phyloP scores from a whole-genome alignment of 2,888 invertebrate genomes.

The Plutella xylostella region DNA sequence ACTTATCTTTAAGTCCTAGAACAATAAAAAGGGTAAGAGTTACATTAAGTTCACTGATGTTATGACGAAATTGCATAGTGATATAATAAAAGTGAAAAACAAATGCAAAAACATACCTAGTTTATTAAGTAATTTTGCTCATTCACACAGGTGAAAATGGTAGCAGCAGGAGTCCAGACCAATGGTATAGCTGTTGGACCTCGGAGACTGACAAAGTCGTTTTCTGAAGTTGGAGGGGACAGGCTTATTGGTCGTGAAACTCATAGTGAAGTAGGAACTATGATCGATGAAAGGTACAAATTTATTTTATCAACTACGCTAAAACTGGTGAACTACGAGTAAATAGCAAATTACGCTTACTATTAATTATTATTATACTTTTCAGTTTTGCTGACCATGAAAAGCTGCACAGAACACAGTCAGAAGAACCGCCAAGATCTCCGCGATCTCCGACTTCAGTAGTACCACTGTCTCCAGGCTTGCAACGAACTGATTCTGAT shows the following conservation, averaged over 20 bases:
- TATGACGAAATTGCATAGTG: no score
- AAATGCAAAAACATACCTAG: neutral
- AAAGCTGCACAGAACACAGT: conserved; percentile 83
- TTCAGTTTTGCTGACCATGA: conserved; percentile 74
- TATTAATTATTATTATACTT: conserved; percentile 14
- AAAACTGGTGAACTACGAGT: no score
- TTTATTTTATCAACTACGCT: neutral
- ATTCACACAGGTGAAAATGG: conserved; percentile 79
- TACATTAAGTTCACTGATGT: neutral
- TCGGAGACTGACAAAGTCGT: conserved; percentile 84
- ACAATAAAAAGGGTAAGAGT: conserved; percentile 80
- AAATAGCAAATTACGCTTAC: no score
- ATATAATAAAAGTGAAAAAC: neutral
- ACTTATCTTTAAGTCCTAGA: conserved; percentile 81
- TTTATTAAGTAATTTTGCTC: conserved; percentile 8
- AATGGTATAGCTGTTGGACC: conserved; percentile 76
- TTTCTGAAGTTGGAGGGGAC: conserved; percentile 77
- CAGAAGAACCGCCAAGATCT: conserved; percentile 86
- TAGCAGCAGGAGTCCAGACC: conserved; percentile 91
- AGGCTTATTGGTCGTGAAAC: conserved; percentile 41
- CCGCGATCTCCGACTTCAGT: conserved; percentile 71
- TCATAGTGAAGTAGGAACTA: conserved; percentile 36
- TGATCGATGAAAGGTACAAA: conserved; percentile 42
- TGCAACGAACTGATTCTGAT: conserved; percentile 53
- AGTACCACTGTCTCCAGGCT: conserved; percentile 55